Conservation (phyloP, 2,113 vertebrate species). For the Lycaon pictus region DNA sequence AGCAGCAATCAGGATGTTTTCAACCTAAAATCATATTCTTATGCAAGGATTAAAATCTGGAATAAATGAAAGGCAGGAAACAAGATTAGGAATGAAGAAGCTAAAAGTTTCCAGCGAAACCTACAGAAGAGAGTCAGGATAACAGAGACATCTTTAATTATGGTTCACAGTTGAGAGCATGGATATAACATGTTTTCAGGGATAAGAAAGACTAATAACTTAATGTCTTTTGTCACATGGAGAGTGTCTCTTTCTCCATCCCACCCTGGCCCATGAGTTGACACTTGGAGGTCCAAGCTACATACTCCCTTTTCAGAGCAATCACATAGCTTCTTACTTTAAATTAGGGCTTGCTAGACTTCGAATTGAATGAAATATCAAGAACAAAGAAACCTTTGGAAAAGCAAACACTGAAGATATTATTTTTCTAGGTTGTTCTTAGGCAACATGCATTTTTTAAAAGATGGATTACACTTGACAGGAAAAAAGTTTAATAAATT, state of each 20-base stretch:
- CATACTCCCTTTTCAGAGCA: neutral
- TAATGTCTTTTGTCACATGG: neutral
- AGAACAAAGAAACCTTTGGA: neutral
- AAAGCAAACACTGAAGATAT: neutral
- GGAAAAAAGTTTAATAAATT: neutral
- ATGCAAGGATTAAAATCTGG: neutral
- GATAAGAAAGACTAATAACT: neutral
- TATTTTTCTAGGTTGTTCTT: neutral
- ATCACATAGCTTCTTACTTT: neutral
- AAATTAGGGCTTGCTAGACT: neutral
- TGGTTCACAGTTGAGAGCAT: neutral
- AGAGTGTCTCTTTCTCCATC: neutral
- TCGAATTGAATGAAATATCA: slow-evolving; percentile 12
- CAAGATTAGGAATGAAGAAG: neutral
- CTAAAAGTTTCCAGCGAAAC: neutral
- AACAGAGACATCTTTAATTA: slow-evolving; percentile 20
- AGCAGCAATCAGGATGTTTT: neutral
- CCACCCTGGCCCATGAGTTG: neutral
- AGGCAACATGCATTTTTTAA: neutral
- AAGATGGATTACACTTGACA: neutral
- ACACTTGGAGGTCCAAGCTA: neutral
- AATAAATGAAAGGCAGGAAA: slow-evolving; percentile 29
- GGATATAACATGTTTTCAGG: neutral
- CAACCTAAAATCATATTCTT: neutral
- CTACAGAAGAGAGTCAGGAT: neutral